Evolutionary conservation across 2,113 vertebrate species (phyloP).

Genomic region (Abramis brama): DNA sequence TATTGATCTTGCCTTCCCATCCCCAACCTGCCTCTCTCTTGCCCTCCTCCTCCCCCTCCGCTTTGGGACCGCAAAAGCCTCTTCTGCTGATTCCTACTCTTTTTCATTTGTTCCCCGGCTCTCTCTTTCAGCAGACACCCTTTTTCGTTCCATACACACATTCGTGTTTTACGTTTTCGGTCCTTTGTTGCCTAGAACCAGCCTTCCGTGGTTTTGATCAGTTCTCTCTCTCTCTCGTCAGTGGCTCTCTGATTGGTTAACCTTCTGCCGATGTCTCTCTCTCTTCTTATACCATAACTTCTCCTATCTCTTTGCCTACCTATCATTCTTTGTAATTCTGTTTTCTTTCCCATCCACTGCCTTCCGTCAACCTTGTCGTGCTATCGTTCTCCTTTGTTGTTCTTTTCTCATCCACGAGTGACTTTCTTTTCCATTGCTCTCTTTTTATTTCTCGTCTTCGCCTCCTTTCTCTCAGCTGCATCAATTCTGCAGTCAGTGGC

Average conservation of each 20-base stretch:
- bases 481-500: constrained; percentile 49
- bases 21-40: constrained; percentile 43
- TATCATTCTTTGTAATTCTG: constrained; percentile 39
- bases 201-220: constrained; percentile 37
- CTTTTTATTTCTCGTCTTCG: constrained; percentile 3
- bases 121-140: constrained; percentile 18
- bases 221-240: constrained; percentile 32
- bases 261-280: constrained; percentile 36
- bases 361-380: background rate
- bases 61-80: constrained; percentile 64
- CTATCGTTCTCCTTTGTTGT: background rate
- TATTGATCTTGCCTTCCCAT: constrained; percentile 74
- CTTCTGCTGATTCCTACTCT: constrained; percentile 66
- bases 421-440: constrained; percentile 21
- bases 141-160: constrained; percentile 28
- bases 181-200: constrained; percentile 45
- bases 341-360: constrained; percentile 23
- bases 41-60: constrained; percentile 41
- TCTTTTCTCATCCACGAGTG: constrained; percentile 6
- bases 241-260: constrained; percentile 30
- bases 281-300: constrained; percentile 13
- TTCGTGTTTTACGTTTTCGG: constrained; percentile 17
- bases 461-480: constrained; percentile 38
- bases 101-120: constrained; percentile 56
- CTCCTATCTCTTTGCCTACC: constrained; percentile 36